Percentiles rank a stretch among this genome's conserved stretches.
Evolutionary conservation across 2,113 vertebrate species (phyloP).

Genomic region (Bambusicola thoracicus): DNA sequence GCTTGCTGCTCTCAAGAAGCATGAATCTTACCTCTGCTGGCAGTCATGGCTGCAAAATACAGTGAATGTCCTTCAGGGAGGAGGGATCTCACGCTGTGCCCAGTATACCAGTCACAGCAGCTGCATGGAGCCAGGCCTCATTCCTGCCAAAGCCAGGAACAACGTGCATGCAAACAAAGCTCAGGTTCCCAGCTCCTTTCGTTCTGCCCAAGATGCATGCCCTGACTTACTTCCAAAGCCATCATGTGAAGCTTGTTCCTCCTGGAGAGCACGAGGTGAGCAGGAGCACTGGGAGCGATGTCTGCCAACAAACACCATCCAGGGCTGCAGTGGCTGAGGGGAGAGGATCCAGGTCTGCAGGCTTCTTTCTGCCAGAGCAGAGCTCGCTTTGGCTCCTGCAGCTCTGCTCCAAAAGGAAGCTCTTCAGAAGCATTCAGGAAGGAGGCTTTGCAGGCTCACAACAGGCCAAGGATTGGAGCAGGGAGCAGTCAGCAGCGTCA

Average conservation of each 20-base stretch:
- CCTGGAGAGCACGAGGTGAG: neutral
- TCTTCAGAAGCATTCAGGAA: neutral
- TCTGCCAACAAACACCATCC: neutral
- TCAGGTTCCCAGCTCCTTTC: neutral
- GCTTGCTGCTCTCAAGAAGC: neutral
- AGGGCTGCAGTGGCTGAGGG: neutral
- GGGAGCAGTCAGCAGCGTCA: accelerated
- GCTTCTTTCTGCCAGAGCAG: neutral
- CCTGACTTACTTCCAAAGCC: neutral
- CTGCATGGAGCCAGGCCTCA: neutral
- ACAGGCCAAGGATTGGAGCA: neutral
- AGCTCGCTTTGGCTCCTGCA: neutral
- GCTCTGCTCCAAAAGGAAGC: neutral
- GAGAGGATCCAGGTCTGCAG: neutral
- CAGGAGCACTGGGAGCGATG: neutral
- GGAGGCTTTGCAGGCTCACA: neutral
- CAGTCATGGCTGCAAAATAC: neutral
- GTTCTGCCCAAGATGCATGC: neutral
- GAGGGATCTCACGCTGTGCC: neutral
- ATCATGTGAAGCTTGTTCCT: neutral
- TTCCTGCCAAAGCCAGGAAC: neutral
- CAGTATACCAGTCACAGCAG: neutral
- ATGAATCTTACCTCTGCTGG: neutral
- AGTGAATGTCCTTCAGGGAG: neutral
- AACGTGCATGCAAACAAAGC: neutral